Base-by-base conservation (phyloP, 2,797 vertebrate species). In the Anolis apletophallus region DNA sequence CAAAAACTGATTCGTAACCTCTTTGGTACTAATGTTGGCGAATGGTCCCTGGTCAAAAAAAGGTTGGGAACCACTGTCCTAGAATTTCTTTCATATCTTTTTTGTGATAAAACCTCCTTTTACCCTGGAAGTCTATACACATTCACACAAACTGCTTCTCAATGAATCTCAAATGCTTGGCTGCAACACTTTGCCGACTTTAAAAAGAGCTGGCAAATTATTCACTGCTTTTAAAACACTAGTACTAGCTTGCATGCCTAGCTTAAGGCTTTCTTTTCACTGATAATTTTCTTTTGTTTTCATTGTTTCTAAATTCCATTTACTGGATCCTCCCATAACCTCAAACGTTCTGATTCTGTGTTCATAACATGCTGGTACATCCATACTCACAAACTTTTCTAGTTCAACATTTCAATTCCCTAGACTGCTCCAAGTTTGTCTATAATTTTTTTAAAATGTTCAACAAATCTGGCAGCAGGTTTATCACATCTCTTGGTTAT, bases 221-320 rank as follows among this genome's bases (percentile, higher is more conserved):
- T 54, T 81, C 36, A 75, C 1, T 4, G 61, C 50, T 67, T 55
- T 8, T 85, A n/a, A 81, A 68, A 54, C 16, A 32, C 59, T 64
- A 55, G 32, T 32, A 16, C 57, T 75, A 55, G 83, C 32, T 40
- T 86, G 72, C 46, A 67, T 54, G 32, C 50, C 64, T 86, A 59
- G 72, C 59, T 67, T 73, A 34, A 86, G 32, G 50, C 46, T 36
- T 55, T 16, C 5, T 21, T 75, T 64, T 67, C 26, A 81, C 34
- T 29, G 32, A 54, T 81, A 81, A 81, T 81, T 75, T 75, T 32
- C 16, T 26, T 85, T 85, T 69, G 26, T n/a, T n/a, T 34, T 55
- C 72, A 68, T 68, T 64, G 29, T 32, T 81, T 67, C 59, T 71
- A 32, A 85, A 54, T 46, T 64, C 32, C 72, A n/a, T 71, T 80